Evolutionary conservation across 2,888 invertebrate species (phyloP), one percentile per base, ranked within the genome.

Genomic region (Orchesellides sinensis): DNA sequence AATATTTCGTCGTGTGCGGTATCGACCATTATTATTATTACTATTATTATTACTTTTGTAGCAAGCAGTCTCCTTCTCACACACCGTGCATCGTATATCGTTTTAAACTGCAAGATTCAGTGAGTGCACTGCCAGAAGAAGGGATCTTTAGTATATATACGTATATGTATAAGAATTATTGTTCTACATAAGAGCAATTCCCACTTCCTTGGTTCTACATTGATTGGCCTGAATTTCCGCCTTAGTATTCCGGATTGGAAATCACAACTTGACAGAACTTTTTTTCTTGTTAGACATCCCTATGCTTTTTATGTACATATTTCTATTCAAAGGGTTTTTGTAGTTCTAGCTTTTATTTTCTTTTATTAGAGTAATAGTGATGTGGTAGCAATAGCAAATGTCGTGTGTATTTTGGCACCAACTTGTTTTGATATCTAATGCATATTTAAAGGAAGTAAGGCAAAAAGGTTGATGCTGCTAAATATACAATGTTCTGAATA

Each of bases 241-340:
- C 69, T 83, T 83, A 45, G 65, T 63, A 72, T 83, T 65, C 77
- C 82, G 82, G 70, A 82, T 82, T 81, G 81, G 74, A 74, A 74
- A 81, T 81, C 74, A 81, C 29, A 77, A 65, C 56, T 69, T 69
- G 68, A 66, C 65, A 59, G n/a, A 32, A 32, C 40, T 65, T n/a
- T 17, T 45, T 72, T 29, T 54, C 54, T 27, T 21, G 23, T 23
- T 49, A 21, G 17, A 21, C 17, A 49, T 2, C n/a, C 47, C 4
- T n/a, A 47, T n/a, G 4, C 47, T 10, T 47, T 47, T n/a, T 47
- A 4, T n/a, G 10, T 32, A 40, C 40, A 40, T n/a, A 40, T n/a
- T 40, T 32, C 32, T 5, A 32, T 32, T 40, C 40, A 40, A 14
- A n/a, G 10, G 10, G 10, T 40, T 14, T 40, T 40, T n/a, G 14